Conservation (phyloP, 1,140 invertebrate species). For the Neodiprion virginianus region DNA sequence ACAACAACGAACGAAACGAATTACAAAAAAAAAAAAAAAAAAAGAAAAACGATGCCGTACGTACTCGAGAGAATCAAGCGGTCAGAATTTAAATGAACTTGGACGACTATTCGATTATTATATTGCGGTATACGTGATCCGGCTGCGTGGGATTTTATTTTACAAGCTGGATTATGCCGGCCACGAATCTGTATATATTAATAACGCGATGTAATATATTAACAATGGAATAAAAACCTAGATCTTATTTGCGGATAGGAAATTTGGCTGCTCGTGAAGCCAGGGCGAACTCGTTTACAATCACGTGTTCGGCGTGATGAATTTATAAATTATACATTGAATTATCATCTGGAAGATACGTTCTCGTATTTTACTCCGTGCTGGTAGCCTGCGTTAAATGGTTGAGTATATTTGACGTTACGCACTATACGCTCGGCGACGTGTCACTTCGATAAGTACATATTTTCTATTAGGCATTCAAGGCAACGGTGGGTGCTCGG, state of each 20-base stretch:
- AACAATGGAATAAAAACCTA: too few relatives aligned
- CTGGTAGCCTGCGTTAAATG: background rate
- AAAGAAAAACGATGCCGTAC: too few relatives aligned
- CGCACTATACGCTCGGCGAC: background rate
- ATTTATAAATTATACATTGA: background rate
- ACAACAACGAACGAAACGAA: too few relatives aligned
- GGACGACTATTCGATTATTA: too few relatives aligned
- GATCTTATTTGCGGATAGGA: too few relatives aligned
- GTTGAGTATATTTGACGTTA: background rate
- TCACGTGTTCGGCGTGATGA: background rate
- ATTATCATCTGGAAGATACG: background rate
- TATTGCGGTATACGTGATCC: background rate
- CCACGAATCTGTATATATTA: background rate
- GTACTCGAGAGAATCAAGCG: too few relatives aligned
- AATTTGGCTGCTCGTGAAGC: too few relatives aligned
- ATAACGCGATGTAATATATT: too few relatives aligned
- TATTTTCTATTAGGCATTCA: background rate
- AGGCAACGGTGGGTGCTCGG: too few relatives aligned
- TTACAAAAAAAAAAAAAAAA: too few relatives aligned
- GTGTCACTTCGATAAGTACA: background rate
- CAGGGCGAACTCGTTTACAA: too few relatives aligned
- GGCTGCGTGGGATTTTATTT: slow-evolving; percentile 1
- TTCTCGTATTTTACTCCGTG: background rate
- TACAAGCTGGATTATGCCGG: background rate
- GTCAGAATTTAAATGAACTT: too few relatives aligned